Percentiles rank a stretch among this genome's conserved stretches.
phyloP scores from a whole-genome alignment of 2,113 vertebrate species.

The Aegotheles bennettii region DNA sequence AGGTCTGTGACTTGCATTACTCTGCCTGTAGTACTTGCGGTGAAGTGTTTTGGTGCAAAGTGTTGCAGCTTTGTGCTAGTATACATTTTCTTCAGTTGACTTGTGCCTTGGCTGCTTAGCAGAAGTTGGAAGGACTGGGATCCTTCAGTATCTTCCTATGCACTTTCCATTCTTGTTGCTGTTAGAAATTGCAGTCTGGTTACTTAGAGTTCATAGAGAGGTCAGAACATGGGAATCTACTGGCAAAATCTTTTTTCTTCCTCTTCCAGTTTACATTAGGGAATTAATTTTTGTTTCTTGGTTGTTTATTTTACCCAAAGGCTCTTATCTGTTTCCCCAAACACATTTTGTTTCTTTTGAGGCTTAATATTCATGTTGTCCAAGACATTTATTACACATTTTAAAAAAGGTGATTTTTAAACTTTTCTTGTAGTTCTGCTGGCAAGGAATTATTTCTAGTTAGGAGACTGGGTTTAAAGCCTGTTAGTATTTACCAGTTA shows the following conservation, averaged over 20 bases:
- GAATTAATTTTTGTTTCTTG: conserved; percentile 52
- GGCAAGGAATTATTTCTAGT: background rate
- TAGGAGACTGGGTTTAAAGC: background rate
- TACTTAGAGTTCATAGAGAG: conserved; percentile 65
- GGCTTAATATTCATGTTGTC: background rate
- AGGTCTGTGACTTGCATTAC: background rate
- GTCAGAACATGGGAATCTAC: conserved; percentile 70
- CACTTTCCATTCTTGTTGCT: conserved; percentile 61
- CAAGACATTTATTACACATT: background rate
- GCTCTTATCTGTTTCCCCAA: conserved; percentile 65
- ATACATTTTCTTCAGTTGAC: background rate
- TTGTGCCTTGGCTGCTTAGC: conserved; percentile 31
- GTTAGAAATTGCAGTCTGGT: conserved; percentile 55
- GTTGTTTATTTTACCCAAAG: conserved; percentile 67
- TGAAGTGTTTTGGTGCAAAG: background rate
- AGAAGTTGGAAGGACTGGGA: conserved; percentile 1
- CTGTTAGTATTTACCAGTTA: background rate
- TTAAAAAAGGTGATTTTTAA: background rate
- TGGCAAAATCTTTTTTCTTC: conserved; percentile 54
- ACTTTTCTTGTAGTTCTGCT: background rate
- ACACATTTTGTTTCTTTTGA: conserved; percentile 30
- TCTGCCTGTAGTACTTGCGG: background rate
- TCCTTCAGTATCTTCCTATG: conserved; percentile 22
- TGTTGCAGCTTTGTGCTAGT: background rate
- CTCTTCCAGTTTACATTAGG: conserved; percentile 47